phyloP scores from a whole-genome alignment of 2,888 invertebrate genomes.

The Limenitis camilla region DNA sequence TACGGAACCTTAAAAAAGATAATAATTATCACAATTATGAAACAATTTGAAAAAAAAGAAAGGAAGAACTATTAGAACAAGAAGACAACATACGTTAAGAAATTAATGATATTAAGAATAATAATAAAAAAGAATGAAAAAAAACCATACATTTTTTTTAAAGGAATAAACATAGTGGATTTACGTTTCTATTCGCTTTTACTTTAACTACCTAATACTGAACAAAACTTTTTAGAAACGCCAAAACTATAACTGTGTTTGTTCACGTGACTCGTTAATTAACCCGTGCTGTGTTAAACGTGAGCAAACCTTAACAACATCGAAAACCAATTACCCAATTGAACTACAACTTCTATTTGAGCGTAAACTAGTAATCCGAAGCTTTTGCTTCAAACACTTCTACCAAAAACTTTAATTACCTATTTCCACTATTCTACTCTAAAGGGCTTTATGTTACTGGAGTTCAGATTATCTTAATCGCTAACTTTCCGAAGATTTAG shows the following conservation, averaged over 20 bases:
- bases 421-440: slow-evolving; percentile 13
- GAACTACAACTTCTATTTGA: slow-evolving; percentile 1
- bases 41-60: too few relatives aligned
- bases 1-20: too few relatives aligned
- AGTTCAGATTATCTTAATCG: slow-evolving; percentile 20
- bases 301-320: background rate
- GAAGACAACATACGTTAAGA: too few relatives aligned
- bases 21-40: too few relatives aligned
- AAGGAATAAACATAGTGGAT: too few relatives aligned
- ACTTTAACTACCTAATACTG: too few relatives aligned
- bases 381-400: slow-evolving; percentile 6
- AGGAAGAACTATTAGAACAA: too few relatives aligned
- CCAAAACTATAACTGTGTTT: background rate
- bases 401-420: slow-evolving; percentile 19
- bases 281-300: background rate
- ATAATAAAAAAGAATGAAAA: too few relatives aligned
- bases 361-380: background rate
- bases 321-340: background rate
- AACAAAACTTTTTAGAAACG: too few relatives aligned
- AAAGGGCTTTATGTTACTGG: slow-evolving; percentile 18
- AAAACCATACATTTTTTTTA: too few relatives aligned
- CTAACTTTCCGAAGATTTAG: slow-evolving; percentile 16
- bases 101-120: too few relatives aligned
- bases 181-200: too few relatives aligned
- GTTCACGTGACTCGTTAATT: background rate